These are phyloP conservation scores for Coluber constrictor DNA, from an alignment of 2,797 vertebrate species.

Conservation along the genomic window DNA sequence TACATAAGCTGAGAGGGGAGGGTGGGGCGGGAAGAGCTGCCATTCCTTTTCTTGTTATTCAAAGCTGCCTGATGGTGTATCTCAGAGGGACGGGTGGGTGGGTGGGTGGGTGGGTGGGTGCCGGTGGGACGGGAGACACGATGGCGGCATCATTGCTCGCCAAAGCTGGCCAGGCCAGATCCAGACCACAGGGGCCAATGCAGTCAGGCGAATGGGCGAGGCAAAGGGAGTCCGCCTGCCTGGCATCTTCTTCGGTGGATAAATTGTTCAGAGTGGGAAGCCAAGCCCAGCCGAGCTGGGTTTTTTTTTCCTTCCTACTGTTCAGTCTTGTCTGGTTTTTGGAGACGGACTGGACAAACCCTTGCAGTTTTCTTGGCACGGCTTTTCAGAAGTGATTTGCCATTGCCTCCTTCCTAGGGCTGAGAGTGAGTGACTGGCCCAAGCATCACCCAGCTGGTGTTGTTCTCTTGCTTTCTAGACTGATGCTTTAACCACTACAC, in stretches of 20 bases:
- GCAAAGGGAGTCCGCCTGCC: no score
- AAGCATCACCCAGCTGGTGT: neutral
- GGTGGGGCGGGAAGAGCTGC: neutral
- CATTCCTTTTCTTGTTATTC: no score
- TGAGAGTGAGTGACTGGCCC: neutral
- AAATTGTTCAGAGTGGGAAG: neutral
- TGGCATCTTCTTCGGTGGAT: no score
- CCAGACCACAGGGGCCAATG: neutral
- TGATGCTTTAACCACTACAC: neutral
- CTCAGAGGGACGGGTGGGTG: neutral
- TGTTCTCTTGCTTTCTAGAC: neutral
- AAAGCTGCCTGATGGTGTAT: neutral
- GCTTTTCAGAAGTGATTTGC: neutral
- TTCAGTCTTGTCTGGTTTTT: neutral
- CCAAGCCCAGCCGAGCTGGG: neutral
- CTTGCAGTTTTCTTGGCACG: neutral
- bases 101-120: neutral
- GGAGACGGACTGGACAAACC: neutral
- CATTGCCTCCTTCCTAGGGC: neutral
- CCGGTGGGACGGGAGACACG: conserved; percentile 39
- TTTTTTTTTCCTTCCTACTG: neutral
- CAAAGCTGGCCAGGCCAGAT: neutral
- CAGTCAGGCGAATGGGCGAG: neutral
- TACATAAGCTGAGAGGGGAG: neutral
- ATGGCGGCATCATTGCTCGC: neutral